phyloP scores from a whole-genome alignment of 2,797 vertebrate genomes.

The Sylvilagus floridanus region DNA sequence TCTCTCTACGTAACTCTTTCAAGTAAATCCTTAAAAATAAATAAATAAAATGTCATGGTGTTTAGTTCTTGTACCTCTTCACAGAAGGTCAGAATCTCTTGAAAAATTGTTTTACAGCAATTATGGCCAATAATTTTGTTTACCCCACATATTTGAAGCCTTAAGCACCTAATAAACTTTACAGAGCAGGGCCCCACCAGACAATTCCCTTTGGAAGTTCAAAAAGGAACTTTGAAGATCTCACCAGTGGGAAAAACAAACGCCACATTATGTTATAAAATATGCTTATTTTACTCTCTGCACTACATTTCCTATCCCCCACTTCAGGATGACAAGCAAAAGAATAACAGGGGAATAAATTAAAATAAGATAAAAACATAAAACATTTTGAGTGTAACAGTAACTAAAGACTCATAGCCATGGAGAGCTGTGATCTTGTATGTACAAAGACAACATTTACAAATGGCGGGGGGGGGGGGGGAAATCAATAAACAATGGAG shows the following conservation, averaged over 20 bases:
- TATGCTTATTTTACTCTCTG: background rate
- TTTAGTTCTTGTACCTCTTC: background rate
- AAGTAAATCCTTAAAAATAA: no score
- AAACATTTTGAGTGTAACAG: background rate
- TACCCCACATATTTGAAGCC: background rate
- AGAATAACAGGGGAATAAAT: background rate
- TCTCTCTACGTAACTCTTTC: no score
- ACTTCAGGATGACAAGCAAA: background rate
- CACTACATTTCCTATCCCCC: background rate
- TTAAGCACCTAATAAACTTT: background rate
- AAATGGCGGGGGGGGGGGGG: background rate
- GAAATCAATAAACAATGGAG: background rate
- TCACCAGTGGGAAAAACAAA: slow-evolving; percentile 17
- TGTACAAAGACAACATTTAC: background rate
- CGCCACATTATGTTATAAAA: background rate
- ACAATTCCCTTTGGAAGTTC: background rate
- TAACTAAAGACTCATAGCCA: background rate
- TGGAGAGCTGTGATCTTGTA: background rate
- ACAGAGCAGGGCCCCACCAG: background rate
- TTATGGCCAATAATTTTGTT: background rate
- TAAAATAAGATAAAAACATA: background rate
- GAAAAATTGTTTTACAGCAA: background rate
- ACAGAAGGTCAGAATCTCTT: slow-evolving; percentile 18
- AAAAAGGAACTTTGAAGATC: slow-evolving; percentile 9
- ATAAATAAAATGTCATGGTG: background rate